These are phyloP conservation scores for Onychomys leucogaster DNA, from an alignment of 2,797 vertebrate genomes.

Conservation along the genomic window DNA sequence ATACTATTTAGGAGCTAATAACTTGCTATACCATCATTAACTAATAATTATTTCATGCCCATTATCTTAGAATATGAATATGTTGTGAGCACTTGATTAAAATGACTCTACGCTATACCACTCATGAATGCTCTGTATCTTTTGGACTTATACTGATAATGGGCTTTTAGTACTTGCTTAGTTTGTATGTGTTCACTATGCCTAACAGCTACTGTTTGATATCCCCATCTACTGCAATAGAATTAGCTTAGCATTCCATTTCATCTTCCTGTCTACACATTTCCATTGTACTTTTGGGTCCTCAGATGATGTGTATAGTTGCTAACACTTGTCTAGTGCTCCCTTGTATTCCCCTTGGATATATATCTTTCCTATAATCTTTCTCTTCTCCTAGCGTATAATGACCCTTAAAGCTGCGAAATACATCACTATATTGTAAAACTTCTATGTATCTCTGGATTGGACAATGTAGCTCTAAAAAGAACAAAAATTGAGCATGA, in stretches of 20 bases:
- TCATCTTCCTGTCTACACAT: not conserved
- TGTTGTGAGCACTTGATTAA: constrained; percentile 1
- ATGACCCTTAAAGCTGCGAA: not conserved
- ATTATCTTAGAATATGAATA: constrained; percentile 8
- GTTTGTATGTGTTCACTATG: not conserved
- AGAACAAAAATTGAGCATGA: not conserved
- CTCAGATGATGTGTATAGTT: not conserved
- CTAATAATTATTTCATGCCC: constrained; percentile 3
- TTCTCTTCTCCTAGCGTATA: not conserved
- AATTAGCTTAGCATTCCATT: not conserved
- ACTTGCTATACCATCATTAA: not conserved
- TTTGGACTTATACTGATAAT: not conserved
- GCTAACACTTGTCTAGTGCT: not conserved
- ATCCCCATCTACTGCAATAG: not conserved
- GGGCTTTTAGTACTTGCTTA: not conserved
- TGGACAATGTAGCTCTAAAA: not conserved
- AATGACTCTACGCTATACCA: not conserved
- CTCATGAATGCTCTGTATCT: not conserved
- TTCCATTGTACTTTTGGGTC: not conserved
- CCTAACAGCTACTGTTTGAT: not conserved
- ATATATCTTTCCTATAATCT: too few species aligned
- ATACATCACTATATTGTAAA: not conserved
- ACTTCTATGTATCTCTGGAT: not conserved
- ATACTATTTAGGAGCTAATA: constrained; percentile 18
- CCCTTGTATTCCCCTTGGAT: not conserved